These are phyloP conservation scores for Synergus itoensis DNA, from an alignment of 2,888 invertebrate species.

Conservation along the genomic window DNA sequence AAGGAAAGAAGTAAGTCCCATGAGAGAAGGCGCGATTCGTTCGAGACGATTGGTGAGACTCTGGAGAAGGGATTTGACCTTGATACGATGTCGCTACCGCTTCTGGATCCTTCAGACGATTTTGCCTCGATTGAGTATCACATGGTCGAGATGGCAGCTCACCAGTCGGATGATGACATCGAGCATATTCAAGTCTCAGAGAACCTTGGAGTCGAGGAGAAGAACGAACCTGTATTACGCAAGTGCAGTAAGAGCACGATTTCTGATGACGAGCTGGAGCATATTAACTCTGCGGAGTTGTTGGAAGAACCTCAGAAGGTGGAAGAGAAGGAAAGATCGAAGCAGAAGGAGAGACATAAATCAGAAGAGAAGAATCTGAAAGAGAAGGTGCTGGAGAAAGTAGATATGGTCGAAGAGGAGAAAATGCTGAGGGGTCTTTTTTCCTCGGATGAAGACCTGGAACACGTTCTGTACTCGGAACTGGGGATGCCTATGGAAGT, in stretches of 20 bases:
- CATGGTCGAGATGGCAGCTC: constrained; percentile 60
- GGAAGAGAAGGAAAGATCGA: constrained; percentile 3
- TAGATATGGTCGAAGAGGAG: constrained; percentile 4
- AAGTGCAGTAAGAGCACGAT: constrained; percentile 65
- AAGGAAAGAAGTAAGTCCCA: constrained; percentile 27
- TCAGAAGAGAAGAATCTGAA: not conserved
- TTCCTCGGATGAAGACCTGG: constrained; percentile 73
- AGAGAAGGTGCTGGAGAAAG: constrained; percentile 46
- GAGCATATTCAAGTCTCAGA: constrained; percentile 68
- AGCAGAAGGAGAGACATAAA: not conserved
- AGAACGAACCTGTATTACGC: constrained; percentile 36
- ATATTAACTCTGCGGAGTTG: constrained; percentile 64
- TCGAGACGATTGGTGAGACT: not conserved
- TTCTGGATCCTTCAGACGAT: constrained; percentile 53
- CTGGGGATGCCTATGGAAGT: constrained; percentile 40
- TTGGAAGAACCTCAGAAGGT: constrained; percentile 58
- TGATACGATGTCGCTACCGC: constrained; percentile 35
- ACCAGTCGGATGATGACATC: constrained; percentile 72
- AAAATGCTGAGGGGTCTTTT: constrained; percentile 31
- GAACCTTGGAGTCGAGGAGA: constrained; percentile 13
- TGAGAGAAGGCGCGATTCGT: constrained; percentile 44
- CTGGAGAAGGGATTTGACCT: not conserved
- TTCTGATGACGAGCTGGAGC: constrained; percentile 71
- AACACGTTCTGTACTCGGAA: constrained; percentile 69
- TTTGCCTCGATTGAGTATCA: constrained; percentile 69